Conservation (phyloP, 2,797 vertebrate species). For the Odontamblyopus rebecca region DNA sequence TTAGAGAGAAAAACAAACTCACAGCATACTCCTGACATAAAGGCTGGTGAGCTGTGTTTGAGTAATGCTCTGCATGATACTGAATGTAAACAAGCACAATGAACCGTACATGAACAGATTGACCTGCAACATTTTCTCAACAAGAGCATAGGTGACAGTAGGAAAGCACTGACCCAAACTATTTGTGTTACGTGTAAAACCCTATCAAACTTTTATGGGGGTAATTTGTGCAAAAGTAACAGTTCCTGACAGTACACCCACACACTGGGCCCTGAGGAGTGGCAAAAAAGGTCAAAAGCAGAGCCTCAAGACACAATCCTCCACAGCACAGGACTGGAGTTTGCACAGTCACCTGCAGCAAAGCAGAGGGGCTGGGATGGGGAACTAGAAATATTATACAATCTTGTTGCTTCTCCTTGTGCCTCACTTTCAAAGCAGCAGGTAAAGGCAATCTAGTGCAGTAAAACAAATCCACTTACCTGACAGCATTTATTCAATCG, state of each 20-base stretch:
- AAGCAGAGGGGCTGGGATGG: conserved; percentile 5
- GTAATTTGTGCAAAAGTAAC: conserved; percentile 55
- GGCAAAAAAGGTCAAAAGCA: conserved; percentile 35
- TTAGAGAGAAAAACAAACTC: not conserved
- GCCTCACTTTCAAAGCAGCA: conserved; percentile 19
- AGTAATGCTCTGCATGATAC: not conserved
- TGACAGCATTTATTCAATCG: conserved; percentile 34
- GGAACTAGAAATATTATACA: conserved; percentile 14
- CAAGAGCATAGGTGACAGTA: conserved; percentile 20
- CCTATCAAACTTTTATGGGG: conserved; percentile 61
- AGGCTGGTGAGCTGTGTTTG: not conserved
- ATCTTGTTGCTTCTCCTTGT: conserved; percentile 13
- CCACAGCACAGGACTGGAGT: conserved; percentile 23
- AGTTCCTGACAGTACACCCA: conserved; percentile 57
- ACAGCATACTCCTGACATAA: no score
- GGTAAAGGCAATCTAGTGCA: conserved; percentile 28
- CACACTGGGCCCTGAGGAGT: conserved; percentile 43
- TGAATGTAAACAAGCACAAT: conserved; percentile 1
- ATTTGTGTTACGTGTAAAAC: conserved; percentile 48
- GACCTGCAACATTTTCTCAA: conserved; percentile 16
- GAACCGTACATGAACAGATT: not conserved
- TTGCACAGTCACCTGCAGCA: conserved; percentile 34
- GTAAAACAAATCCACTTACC: conserved; percentile 28
- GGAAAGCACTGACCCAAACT: conserved; percentile 39
- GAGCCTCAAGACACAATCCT: conserved; percentile 25